A percentile compares a stretch with the other conserved stretches of the same genome.
phyloP scores from a whole-genome alignment of 2,797 vertebrate genomes.

The Acanthurus tractus region DNA sequence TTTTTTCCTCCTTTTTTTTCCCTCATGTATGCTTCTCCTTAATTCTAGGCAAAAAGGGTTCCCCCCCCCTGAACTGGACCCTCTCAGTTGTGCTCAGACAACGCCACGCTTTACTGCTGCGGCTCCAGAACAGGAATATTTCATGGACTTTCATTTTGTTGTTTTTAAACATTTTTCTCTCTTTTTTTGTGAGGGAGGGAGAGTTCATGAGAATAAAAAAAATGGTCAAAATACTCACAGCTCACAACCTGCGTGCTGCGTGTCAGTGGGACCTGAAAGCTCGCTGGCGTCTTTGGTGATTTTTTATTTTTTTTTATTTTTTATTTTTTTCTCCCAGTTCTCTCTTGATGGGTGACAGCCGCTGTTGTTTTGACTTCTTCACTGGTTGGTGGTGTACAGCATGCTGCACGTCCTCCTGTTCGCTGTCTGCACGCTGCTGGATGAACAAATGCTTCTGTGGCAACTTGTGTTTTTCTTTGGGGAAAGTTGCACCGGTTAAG shows the following conservation, averaged over 20 bases:
- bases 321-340: background rate
- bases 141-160: constrained; percentile 37
- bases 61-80: constrained; percentile 77
- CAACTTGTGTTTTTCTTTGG: constrained; percentile 64
- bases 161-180: background rate
- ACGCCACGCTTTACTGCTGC: constrained; percentile 52
- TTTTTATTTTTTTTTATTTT: background rate
- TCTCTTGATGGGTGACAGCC: constrained; percentile 57
- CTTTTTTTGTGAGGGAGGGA: constrained; percentile 1
- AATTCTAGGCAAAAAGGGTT: constrained; percentile 76
- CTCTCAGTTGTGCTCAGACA: constrained; percentile 66
- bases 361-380: constrained; percentile 52
- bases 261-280: constrained; percentile 48
- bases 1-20: background rate
- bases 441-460: constrained; percentile 44
- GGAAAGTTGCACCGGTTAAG: constrained; percentile 63
- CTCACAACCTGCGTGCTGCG: constrained; percentile 24
- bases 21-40: constrained; percentile 63
- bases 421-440: constrained; percentile 45
- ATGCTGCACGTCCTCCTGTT: constrained; percentile 26
- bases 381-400: constrained; percentile 33
- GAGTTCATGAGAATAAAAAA: constrained; percentile 30
- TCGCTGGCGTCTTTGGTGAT: constrained; percentile 31
- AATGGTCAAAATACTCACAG: constrained; percentile 20
- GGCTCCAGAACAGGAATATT: constrained; percentile 63